These are phyloP conservation scores for Neoseiulus cucumeris DNA, from an alignment of 1,140 invertebrate species.

Conservation along the genomic window DNA sequence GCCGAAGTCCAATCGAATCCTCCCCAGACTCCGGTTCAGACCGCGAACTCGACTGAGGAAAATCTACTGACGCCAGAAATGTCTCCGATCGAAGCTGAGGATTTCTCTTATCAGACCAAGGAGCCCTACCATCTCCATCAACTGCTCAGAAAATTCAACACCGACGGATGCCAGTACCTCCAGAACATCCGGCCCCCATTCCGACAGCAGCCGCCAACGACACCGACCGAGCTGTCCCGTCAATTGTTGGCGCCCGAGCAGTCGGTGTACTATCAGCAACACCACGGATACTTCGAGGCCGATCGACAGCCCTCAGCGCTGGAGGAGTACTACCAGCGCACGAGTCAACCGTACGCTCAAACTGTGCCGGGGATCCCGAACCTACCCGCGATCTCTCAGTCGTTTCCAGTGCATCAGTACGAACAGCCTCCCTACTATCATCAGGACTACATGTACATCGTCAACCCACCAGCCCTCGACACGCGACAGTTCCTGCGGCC, in stretches of 20 bases:
- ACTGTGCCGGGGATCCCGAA: neutral
- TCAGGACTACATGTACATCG: slow-evolving; percentile 7
- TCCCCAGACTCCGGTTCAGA: neutral
- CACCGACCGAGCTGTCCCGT: neutral
- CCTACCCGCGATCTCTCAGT: slow-evolving; percentile 1
- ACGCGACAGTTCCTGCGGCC: neutral
- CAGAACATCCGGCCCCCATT: slow-evolving; percentile 1
- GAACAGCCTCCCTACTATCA: neutral
- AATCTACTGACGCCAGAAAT: neutral
- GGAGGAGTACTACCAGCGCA: neutral
- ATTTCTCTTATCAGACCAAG: neutral
- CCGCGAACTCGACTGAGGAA: neutral
- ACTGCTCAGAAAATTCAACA: neutral
- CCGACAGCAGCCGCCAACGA: neutral
- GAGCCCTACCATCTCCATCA: neutral
- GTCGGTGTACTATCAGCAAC: neutral
- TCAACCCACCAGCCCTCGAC: neutral
- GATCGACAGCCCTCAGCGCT: neutral
- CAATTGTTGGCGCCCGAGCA: neutral
- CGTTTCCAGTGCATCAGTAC: slow-evolving; percentile 3
- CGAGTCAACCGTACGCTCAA: neutral
- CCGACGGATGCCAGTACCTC: slow-evolving; percentile 7
- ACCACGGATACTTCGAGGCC: neutral
- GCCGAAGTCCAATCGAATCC: neutral
- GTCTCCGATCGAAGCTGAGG: slow-evolving; percentile 1